phyloP scores from a whole-genome alignment of 2,888 invertebrate genomes.

The Charanyca ferruginea region DNA sequence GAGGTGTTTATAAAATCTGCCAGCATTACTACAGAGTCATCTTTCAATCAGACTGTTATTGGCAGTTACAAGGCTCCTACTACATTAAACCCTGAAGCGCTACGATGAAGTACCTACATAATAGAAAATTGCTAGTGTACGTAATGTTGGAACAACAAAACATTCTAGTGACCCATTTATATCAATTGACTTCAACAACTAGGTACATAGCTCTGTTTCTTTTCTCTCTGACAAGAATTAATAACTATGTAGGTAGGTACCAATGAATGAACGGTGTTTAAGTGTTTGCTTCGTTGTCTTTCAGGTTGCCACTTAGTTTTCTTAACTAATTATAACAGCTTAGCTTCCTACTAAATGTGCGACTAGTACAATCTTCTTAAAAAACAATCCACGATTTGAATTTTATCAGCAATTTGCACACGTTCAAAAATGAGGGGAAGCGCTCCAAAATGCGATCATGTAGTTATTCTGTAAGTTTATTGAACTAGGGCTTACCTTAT shows the following conservation, averaged over 20 bases:
- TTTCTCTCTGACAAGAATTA: conserved; percentile 19
- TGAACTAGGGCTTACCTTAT: background rate
- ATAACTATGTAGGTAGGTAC: background rate
- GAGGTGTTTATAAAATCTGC: conserved; percentile 47
- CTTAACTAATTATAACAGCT: conserved; percentile 5
- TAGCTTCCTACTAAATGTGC: background rate
- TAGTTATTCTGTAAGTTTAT: no score
- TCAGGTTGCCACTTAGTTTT: background rate
- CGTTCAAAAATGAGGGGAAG: background rate
- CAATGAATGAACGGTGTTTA: conserved; percentile 3
- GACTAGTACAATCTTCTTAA: background rate
- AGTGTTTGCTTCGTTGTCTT: conserved; percentile 22
- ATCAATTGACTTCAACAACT: conserved; percentile 42
- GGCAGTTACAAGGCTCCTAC: background rate
- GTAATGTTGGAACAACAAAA: conserved; percentile 28
- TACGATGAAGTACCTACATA: background rate
- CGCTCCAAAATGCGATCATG: background rate
- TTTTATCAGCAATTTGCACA: background rate
- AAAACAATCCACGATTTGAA: background rate
- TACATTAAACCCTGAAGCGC: background rate
- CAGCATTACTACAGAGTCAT: conserved; percentile 17
- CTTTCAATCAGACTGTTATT: conserved; percentile 25
- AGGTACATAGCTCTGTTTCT: conserved; percentile 23
- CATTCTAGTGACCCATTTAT: conserved; percentile 38
- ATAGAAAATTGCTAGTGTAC: conserved; percentile 21